A percentile compares a stretch with the other conserved stretches of the same genome.
phyloP scores from a whole-genome alignment of 2,888 invertebrate genomes.

The Phaonia tiefii region DNA sequence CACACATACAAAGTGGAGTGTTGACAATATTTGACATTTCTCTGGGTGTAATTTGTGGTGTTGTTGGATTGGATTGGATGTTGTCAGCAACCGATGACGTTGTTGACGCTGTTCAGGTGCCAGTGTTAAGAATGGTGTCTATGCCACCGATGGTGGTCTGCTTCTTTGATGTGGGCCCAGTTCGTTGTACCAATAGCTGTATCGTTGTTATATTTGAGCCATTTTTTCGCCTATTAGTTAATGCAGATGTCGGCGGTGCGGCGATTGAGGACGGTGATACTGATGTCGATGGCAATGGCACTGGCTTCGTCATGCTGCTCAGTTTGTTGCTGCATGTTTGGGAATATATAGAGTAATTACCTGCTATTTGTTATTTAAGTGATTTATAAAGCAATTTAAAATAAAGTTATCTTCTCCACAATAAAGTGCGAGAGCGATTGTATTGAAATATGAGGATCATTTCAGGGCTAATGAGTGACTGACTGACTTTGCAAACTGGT shows the following conservation, averaged over 20 bases:
- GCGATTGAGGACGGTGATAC: too few relatives aligned
- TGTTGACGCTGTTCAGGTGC: constrained; percentile 51
- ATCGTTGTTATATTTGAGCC: constrained; percentile 45
- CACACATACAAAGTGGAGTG: constrained; percentile 26
- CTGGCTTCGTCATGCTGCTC: constrained; percentile 14
- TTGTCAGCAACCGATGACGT: not conserved
- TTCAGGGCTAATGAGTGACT: constrained; percentile 9
- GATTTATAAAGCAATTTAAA: constrained; percentile 67
- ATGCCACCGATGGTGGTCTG: constrained; percentile 61
- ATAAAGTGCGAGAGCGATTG: constrained; percentile 24
- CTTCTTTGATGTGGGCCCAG: constrained; percentile 7
- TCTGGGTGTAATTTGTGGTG: constrained; percentile 9
- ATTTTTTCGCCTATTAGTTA: constrained; percentile 54
- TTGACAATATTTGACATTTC: constrained; percentile 65
- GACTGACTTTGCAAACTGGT: not conserved
- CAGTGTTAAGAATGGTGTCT: constrained; percentile 49
- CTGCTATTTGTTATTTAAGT: constrained; percentile 66
- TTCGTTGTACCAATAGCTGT: constrained; percentile 46
- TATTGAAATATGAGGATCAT: constrained; percentile 23
- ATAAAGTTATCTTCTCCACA: constrained; percentile 60
- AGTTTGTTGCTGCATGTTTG: constrained; percentile 17
- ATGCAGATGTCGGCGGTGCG: constrained; percentile 59
- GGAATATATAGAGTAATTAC: constrained; percentile 66
- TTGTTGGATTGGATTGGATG: constrained; percentile 3
- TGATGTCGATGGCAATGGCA: too few relatives aligned